Evolutionary conservation across 1,140 invertebrate genomes (phyloP).

Genomic region (Drosophila kepulauana): DNA sequence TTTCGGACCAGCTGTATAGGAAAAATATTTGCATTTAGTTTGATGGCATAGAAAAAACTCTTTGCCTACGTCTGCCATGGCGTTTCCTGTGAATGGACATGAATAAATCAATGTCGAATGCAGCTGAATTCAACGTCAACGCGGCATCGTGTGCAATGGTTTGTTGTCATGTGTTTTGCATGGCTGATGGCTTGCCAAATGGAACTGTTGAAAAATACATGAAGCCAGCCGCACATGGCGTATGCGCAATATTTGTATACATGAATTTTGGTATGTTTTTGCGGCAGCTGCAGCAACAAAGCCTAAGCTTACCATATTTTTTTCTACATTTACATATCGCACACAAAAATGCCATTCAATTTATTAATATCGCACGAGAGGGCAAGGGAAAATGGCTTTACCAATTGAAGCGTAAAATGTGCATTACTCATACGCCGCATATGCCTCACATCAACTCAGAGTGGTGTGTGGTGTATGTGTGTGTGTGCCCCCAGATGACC

Average conservation of each 20-base stretch:
- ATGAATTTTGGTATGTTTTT: slow-evolving; percentile 27
- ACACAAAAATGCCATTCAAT: slow-evolving; percentile 75
- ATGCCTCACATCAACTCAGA: slow-evolving; percentile 6
- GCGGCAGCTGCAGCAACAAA: slow-evolving; percentile 68
- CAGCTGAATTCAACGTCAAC: slow-evolving; percentile 21
- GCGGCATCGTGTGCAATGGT: slow-evolving; percentile 15
- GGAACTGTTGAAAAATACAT: slow-evolving; percentile 51
- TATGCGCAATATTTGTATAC: slow-evolving; percentile 73
- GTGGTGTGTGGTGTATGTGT: too few species aligned
- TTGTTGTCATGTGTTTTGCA: slow-evolving; percentile 39
- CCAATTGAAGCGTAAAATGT: slow-evolving; percentile 80
- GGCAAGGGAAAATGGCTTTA: slow-evolving; percentile 66
- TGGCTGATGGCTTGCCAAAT: slow-evolving; percentile 37
- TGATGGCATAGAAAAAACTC: slow-evolving; percentile 6
- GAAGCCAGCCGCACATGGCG: slow-evolving; percentile 59
- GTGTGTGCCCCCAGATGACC: slow-evolving; percentile 53
- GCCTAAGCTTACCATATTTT: slow-evolving; percentile 62
- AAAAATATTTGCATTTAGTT: slow-evolving; percentile 1
- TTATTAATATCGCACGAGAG: slow-evolving; percentile 75
- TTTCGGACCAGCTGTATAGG: not conserved
- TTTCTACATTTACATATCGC: slow-evolving; percentile 27
- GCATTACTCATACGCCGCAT: slow-evolving; percentile 79
- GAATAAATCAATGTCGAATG: slow-evolving; percentile 46
- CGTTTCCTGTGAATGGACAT: slow-evolving; percentile 19
- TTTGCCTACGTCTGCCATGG: not conserved